Base-by-base conservation (phyloP, 2,113 vertebrate species). In the Anhinga anhinga region DNA sequence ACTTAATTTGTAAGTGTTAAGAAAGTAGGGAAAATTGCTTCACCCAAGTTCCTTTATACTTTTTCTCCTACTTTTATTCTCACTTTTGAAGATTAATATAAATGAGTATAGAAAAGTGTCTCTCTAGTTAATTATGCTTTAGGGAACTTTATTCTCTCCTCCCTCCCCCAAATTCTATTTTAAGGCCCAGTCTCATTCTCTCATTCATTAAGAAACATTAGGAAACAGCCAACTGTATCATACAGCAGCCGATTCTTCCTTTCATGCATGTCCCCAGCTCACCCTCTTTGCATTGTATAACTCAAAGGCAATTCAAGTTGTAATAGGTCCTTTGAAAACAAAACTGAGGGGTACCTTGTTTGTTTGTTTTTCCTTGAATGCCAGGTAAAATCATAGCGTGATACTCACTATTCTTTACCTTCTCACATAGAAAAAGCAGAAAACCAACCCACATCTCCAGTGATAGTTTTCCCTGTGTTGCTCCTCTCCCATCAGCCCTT, bases 141-240 rank as follows among this genome's bases (percentile, higher is more conserved):
- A 82, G 82, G 67, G 83, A 86, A 92, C 65, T 88, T 95, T 89
- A 88, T 96, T 94, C 88, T 91, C 56, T 84, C 61, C 66, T 90
- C 52, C 74, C 79, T 95, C 88, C 47, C n/a, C 29, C 86, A 84
- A 86, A 81, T 91, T 95, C 91, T 98, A 93, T 96, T 96, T 96
- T 94, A 92, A 92, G 80, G 61, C 62, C 45, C 40, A 67, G 34
- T 83, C 47, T 91, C 45, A 62, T 80, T 91, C 86, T 91, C 59
- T 67, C 5, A 11, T 96, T 97, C 97, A 96, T 96, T 97, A 98
- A 82, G 91, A 95, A 95, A 94, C 86, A 91, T 95, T 61, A 91
- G 52, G 29, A 86, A 93, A 81, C 77, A 92, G 61, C 8, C 34
- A 88, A 82, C 72, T 94, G 82, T 77, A 74, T 93, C 70, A 36